A percentile compares a stretch with the other conserved stretches of the same genome.
These are phyloP conservation scores for Mirounga angustirostris DNA, from an alignment of 2,113 vertebrate species.

Conservation along the genomic window DNA sequence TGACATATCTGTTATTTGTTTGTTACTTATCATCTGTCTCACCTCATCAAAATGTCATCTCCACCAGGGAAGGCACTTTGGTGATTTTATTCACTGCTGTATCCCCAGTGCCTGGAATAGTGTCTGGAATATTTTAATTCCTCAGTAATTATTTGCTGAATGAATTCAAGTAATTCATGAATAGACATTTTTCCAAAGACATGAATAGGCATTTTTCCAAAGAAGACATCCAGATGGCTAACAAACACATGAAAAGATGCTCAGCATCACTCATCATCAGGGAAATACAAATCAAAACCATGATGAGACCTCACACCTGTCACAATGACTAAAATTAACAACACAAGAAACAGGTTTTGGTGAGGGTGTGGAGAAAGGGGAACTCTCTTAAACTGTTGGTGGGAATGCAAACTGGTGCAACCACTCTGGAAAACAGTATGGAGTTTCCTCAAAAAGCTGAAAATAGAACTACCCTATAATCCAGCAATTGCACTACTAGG, in stretches of 20 bases:
- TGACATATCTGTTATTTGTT: conserved; percentile 17
- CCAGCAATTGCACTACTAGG: not conserved
- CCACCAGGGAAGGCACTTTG: not conserved
- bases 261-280: not conserved
- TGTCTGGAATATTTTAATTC: not conserved
- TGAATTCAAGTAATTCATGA: not conserved
- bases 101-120: not conserved
- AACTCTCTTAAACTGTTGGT: not conserved
- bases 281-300: not conserved
- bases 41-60: not conserved
- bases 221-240: not conserved
- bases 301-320: not conserved
- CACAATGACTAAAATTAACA: not conserved
- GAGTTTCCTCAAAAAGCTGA: not conserved
- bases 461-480: not conserved
- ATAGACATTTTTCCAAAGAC: not conserved
- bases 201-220: not conserved
- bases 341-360: not conserved
- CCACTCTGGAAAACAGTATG: not conserved
- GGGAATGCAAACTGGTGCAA: not conserved
- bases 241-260: not conserved
- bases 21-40: not conserved
- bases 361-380: not conserved
- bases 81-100: not conserved
- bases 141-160: conserved; percentile 26